Evolutionary conservation across 2,797 vertebrate species (phyloP).

Genomic region (Steatocranus sp.): DNA sequence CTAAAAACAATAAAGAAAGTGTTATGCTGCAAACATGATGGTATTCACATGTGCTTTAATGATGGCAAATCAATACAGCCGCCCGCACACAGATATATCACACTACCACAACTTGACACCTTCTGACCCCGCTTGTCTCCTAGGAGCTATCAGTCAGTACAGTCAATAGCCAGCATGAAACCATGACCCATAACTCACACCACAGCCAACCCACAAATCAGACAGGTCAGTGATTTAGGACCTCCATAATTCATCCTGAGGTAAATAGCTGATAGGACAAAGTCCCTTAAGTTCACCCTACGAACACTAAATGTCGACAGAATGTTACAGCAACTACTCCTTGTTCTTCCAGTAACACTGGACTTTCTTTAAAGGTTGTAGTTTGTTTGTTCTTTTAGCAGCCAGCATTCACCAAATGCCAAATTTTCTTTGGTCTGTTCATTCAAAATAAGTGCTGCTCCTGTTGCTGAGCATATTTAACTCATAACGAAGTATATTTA

Average conservation of each 20-base stretch:
- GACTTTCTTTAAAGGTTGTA: not conserved
- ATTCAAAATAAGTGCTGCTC: not conserved
- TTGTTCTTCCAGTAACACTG: not conserved
- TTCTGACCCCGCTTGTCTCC: not conserved
- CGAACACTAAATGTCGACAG: not conserved
- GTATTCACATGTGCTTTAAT: conserved; percentile 1
- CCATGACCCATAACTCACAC: conserved; percentile 29
- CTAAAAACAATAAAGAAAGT: not conserved
- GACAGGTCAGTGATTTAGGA: conserved; percentile 24
- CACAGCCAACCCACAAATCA: not conserved
- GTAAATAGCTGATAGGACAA: not conserved
- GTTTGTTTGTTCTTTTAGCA: not conserved
- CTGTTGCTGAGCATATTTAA: not conserved
- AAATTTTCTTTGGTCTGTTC: not conserved
- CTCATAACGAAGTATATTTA: not conserved
- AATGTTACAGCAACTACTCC: not conserved
- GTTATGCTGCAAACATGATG: not conserved
- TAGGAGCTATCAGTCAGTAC: conserved; percentile 10
- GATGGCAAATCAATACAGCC: conserved; percentile 30
- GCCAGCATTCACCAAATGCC: not conserved
- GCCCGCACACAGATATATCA: not conserved
- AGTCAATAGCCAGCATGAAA: conserved; percentile 32
- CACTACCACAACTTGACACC: not conserved
- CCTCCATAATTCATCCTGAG: not conserved
- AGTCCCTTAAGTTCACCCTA: not conserved